Percentiles rank a stretch among this genome's conserved stretches.
These are phyloP conservation scores for Perccottus glenii DNA, from an alignment of 2,113 vertebrate genomes.

Conservation along the genomic window DNA sequence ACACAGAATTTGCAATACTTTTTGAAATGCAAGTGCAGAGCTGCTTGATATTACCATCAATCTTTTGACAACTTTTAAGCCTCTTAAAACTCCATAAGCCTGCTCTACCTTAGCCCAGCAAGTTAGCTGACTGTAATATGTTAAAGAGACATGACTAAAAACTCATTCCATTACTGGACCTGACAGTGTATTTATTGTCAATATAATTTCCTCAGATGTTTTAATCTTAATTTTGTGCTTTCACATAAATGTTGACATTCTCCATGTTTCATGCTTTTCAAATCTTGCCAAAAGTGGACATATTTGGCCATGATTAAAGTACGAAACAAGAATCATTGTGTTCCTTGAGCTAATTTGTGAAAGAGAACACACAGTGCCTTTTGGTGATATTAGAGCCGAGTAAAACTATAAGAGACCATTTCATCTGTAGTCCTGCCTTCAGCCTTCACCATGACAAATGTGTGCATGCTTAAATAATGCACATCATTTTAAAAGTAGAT, in stretches of 20 bases:
- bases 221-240: conserved; percentile 4
- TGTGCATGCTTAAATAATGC: neutral
- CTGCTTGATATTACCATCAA: conserved; percentile 44
- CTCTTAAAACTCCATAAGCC: conserved; percentile 32
- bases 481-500: too few relatives aligned
- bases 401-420: neutral
- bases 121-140: conserved; percentile 28
- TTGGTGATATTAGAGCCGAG: neutral
- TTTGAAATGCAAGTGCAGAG: conserved; percentile 29
- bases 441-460: neutral
- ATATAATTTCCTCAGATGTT: neutral
- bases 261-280: neutral
- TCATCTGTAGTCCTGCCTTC: neutral
- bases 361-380: conserved; percentile 1
- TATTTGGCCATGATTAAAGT: conserved; percentile 1
- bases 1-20: conserved; percentile 7
- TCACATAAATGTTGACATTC: neutral
- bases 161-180: conserved; percentile 8
- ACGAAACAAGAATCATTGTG: neutral
- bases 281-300: neutral
- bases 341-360: neutral
- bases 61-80: conserved; percentile 47
- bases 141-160: conserved; percentile 19
- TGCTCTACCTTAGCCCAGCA: conserved; percentile 21
- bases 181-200: neutral